Conservation (phyloP, 35 echinoderm and acorn worm species). For the Apostichopus parvimensis region DNA sequence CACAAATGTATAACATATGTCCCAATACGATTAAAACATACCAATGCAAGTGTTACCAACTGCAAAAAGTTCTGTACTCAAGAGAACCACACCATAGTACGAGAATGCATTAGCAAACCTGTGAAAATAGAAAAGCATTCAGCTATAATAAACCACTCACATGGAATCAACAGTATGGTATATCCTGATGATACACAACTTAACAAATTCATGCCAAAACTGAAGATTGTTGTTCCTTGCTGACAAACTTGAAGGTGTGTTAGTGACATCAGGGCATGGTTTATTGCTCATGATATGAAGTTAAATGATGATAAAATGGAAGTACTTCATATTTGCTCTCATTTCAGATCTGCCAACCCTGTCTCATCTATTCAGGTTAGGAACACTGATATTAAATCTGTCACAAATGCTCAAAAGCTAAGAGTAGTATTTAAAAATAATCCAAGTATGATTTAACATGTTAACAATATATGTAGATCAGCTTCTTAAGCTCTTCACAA, state of each 20-base stretch:
- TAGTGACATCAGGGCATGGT: conserved; percentile 2
- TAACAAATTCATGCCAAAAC: too few species aligned
- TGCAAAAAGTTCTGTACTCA: conserved; percentile 94
- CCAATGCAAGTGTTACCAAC: conserved; percentile 79
- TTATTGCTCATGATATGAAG: not conserved
- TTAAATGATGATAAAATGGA: conserved; percentile 11
- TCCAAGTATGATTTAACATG: not conserved
- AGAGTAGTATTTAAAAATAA: not conserved
- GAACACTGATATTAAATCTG: not conserved
- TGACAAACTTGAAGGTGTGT: not conserved
- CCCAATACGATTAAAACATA: not conserved
- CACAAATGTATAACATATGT: too few species aligned
- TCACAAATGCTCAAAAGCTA: not conserved
- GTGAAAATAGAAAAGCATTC: not conserved
- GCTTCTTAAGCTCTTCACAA: not conserved
- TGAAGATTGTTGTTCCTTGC: too few species aligned
- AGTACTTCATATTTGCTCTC: not conserved
- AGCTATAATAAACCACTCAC: too few species aligned
- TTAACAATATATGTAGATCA: not conserved
- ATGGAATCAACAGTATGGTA: too few species aligned
- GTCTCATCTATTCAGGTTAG: not conserved
- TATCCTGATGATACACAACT: too few species aligned
- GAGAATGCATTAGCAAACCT: conserved; percentile 99
- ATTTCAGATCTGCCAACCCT: not conserved
- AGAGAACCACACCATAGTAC: conserved; percentile 92